A percentile compares a stretch with the other conserved stretches of the same genome.
phyloP scores from a whole-genome alignment of 1,140 invertebrate species.

The Uloborus diversus region DNA sequence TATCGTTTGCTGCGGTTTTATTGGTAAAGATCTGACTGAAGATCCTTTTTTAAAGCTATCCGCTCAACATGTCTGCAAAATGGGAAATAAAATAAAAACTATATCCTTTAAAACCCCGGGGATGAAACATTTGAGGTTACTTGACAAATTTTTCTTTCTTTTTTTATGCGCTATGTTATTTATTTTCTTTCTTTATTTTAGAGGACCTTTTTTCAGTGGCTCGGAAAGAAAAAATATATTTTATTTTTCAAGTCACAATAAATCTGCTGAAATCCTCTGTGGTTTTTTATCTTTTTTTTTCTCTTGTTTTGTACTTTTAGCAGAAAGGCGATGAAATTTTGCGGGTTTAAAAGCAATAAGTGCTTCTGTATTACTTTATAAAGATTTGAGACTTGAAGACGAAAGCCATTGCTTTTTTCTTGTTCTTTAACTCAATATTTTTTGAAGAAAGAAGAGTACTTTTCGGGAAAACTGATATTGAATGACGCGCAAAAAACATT shows the following conservation, averaged over 20 bases:
- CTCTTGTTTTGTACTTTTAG: too few relatives aligned
- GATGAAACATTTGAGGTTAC: slow-evolving; percentile 53
- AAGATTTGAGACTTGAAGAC: too few relatives aligned
- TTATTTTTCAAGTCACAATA: slow-evolving; percentile 33
- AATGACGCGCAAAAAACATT: too few relatives aligned
- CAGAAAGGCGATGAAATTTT: slow-evolving; percentile 42
- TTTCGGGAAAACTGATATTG: too few relatives aligned
- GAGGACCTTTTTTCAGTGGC: slow-evolving; percentile 4
- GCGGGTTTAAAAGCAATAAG: slow-evolving; percentile 42
- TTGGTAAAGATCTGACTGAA: slow-evolving; percentile 43
- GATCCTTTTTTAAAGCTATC: slow-evolving; percentile 53
- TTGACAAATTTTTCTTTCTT: slow-evolving; percentile 28
- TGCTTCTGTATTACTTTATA: too few relatives aligned
- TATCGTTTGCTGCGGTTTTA: slow-evolving; percentile 56
- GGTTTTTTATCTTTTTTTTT: too few relatives aligned
- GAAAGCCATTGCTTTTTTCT: too few relatives aligned
- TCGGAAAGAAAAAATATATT: not conserved
- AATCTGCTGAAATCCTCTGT: slow-evolving; percentile 30
- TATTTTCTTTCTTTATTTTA: slow-evolving; percentile 31
- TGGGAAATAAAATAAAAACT: slow-evolving; percentile 23
- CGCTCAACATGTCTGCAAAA: not conserved
- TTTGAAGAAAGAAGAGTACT: too few relatives aligned
- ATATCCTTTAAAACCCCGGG: slow-evolving; percentile 50
- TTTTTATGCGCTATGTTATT: not conserved
- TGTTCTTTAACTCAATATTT: too few relatives aligned